phyloP scores from a whole-genome alignment of 92 coral and sea anemone species.

The Umimayanthus kanabou region DNA sequence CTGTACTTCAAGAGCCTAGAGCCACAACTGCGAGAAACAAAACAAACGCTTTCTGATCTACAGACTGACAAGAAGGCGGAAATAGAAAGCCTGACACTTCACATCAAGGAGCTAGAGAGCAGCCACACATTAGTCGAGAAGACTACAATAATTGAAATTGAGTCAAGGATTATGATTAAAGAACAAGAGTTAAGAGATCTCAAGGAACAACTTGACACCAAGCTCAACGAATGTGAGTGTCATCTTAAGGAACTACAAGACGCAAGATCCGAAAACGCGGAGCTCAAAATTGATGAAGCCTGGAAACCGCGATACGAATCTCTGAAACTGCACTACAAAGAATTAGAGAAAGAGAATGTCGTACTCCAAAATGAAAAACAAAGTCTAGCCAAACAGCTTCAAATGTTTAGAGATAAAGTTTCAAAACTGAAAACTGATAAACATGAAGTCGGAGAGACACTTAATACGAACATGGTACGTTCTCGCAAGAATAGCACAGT shows the following conservation, averaged over 20 bases:
- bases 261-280: slow-evolving; percentile 9
- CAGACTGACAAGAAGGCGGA: slow-evolving; percentile 26
- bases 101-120: slow-evolving; percentile 4
- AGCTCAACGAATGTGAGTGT: slow-evolving; percentile 52
- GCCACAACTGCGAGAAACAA: slow-evolving; percentile 37
- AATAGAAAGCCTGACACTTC: background rate
- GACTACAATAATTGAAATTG: slow-evolving; percentile 31
- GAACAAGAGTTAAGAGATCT: slow-evolving; percentile 61
- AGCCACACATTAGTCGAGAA: slow-evolving; percentile 31
- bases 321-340: slow-evolving; percentile 75
- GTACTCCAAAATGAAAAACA: slow-evolving; percentile 67
- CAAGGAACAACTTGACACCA: slow-evolving; percentile 48
- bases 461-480: slow-evolving; percentile 24
- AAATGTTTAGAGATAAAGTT: slow-evolving; percentile 56
- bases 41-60: slow-evolving; percentile 41
- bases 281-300: slow-evolving; percentile 52
- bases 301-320: slow-evolving; percentile 82
- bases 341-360: slow-evolving; percentile 71
- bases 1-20: slow-evolving; percentile 43
- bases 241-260: slow-evolving; percentile 26
- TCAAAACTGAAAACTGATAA: slow-evolving; percentile 70
- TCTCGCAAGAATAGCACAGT: background rate
- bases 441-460: slow-evolving; percentile 59
- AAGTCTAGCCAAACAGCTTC: slow-evolving; percentile 68
- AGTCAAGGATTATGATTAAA: slow-evolving; percentile 22